Base-by-base conservation (phyloP, 2,797 vertebrate species). In the Dipus sagitta region DNA sequence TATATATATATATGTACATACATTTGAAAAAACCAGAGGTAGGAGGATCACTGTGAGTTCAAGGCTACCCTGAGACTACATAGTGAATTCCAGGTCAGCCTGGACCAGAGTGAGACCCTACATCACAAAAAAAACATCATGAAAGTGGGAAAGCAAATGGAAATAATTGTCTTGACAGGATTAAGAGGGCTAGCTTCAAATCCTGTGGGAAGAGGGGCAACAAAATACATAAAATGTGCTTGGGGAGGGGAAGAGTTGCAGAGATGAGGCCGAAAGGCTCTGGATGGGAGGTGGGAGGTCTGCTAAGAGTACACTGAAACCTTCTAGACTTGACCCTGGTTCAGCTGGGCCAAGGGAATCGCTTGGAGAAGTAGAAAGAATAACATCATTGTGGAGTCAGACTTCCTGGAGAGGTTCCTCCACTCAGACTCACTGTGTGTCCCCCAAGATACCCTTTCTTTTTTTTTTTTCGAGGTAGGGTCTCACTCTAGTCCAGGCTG, bases 271-370 rank as follows among this genome's bases (percentile, higher is more conserved):
- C 71, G 75, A 70, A 65, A 81, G 34, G 52, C 78, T 71, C 60
- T 76, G 65, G 77, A 67, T 60, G 23, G 60, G 65, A 90, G 58
- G 30, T 24, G n/a, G 67, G 58, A 90, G 8, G 72, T 28, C 60
- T 74, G 71, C 86, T 83, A 92, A 87, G 86, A 93, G 75, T 58
- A 60, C 76, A 62, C 42, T 58, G 81, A 54, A 92, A 88, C 52
- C 52, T 38, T 70, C 84, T 92, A 82, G 82, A 85, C 42, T 80
- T 82, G 79, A 88, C 52, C 34, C 58, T 47, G 1, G 20, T 62
- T 80, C 58, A 34, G 2, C 1, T 30, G 90, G 62, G 30, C 42
- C 67, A 34, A 80, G 58, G 67, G 38, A 30, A 3, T n/a, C 77
- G 83, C 67, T 75, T 86, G 71, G 12, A 76, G 75, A 85, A 81